Evolutionary conservation across 2,113 vertebrate genomes (phyloP), one percentile per base, ranked within the genome.

Genomic region (Micronycteris hirsuta): DNA sequence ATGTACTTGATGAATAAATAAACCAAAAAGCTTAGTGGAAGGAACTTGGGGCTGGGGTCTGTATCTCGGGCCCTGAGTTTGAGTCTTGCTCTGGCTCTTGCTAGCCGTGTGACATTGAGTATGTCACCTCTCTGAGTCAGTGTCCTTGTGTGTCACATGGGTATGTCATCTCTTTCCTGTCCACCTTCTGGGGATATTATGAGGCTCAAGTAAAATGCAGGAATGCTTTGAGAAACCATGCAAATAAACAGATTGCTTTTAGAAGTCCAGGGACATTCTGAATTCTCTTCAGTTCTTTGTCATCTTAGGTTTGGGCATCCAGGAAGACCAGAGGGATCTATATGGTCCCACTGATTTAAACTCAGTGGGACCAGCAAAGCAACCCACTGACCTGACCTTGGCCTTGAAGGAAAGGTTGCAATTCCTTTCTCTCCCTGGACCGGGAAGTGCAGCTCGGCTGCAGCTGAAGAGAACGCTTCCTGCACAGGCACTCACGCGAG

Each of bases 391-490:
- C 28, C 4, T 0, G 45, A 11, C 31, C 5, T 8, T 14, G 28
- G 22, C 26, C 58, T 36, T 1, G 17, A 22, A 7, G 73, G 58
- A 15, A 19, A 24, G 80, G 10, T 14, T 74, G 67, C 10, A 0
- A 4, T 3, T 24, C 20, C 5, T 26, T 43, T 7, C 4, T 41
- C 41, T 58, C 43, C 36, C 71, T 31, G 7, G 0, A 0, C 15
- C 0, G 58, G 52, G 19, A 17, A 4, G 17, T 12, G 5, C 2
- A 8, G 33, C 20, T 3, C 1, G 43, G 63, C 45, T 22, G 47
- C 0, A 1, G 41, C 33, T 0, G 0, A 22, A 4, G 22, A 7
- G 10, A 1, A 0, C 17, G 19, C 17, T 38, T 24, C 68, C 19
- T 5, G 22, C 38, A 4, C 24, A 1, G 3, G 3, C 41, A 33